Evolutionary conservation across 2,113 vertebrate genomes (phyloP).

Genomic region (Callaeas wilsoni): DNA sequence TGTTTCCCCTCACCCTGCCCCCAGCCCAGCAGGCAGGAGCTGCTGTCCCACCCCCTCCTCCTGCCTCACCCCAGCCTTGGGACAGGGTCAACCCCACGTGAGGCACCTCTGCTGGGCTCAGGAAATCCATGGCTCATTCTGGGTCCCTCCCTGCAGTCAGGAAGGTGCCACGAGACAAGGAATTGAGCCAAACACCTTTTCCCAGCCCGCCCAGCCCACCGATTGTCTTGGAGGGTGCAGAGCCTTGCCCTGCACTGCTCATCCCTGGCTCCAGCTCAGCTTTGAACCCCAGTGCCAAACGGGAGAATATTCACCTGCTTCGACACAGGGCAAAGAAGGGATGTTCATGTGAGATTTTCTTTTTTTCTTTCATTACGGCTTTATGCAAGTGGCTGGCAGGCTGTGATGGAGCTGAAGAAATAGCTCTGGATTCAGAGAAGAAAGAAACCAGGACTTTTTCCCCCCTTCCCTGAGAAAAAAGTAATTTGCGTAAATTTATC

Average conservation of each 20-base stretch:
- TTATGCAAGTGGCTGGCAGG: not conserved
- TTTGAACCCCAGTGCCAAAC: fast-evolving
- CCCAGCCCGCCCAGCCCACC: not conserved
- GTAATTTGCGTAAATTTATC: slow-evolving; percentile 87
- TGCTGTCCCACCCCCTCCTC: not conserved
- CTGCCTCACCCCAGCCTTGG: not conserved
- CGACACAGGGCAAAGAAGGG: not conserved
- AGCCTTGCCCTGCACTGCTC: not conserved
- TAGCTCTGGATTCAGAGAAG: not conserved
- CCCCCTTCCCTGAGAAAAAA: slow-evolving; percentile 64
- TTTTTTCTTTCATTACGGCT: not conserved
- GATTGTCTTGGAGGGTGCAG: not conserved
- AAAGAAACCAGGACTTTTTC: slow-evolving; percentile 16
- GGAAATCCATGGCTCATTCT: not conserved
- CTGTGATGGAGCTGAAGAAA: not conserved
- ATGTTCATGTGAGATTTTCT: not conserved
- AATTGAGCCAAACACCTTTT: not conserved
- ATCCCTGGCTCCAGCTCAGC: not conserved
- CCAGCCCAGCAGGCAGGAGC: not conserved
- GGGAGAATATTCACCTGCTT: not conserved
- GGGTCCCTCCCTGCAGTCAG: not conserved
- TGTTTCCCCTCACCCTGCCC: fast-evolving
- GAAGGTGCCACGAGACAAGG: not conserved
- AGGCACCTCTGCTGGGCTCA: not conserved
- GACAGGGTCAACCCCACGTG: fast-evolving